Base-by-base conservation (phyloP, 2,797 vertebrate species). In the Mormyrops boulengeri region DNA sequence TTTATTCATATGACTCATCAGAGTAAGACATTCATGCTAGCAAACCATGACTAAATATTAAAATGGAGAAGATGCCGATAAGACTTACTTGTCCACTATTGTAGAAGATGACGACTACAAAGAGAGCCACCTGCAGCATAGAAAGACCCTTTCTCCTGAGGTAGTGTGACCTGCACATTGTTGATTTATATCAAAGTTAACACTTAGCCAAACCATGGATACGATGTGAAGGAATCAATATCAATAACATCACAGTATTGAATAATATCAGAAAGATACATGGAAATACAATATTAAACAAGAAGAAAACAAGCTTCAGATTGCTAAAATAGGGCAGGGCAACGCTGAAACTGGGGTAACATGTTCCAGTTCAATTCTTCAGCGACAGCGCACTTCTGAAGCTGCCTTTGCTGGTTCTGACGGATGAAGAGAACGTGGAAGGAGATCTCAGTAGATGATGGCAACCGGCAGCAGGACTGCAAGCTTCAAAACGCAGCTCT, bases 401-500 rank as follows among this genome's bases (percentile, higher is more conserved):
- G 89, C 12, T 85, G 1, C 3, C 94, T 94, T 0, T 93, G 93
- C 80, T 91, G 91, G 38, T 89, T 53, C 86, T 89, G 49, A 94
- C 90, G 0, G 91, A 91, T 88, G 86, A 90, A 91, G 69, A 91
- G 87, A 77, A 85, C 60, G 55, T 92, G 91, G 89, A 96, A 95
- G 88, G 93, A 91, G 89, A 95, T 89, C 91, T 96, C 96, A 47
- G 95, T 96, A 95, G 3, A 94, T 44, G 0, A 90, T 89, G 90
- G 95, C 92, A 0, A 94, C 93, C 84, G 96, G 89, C 91, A 96
- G 92, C 91, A 96, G 89, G 69, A 94, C 93, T 0, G 94, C 93
- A 91, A 96, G 92, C 93, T 96, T 97, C 89, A 96, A 90, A 53
- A 96, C 90, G 0, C 95, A 96, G 91, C 95, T 96, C 2, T 96